Evolutionary conservation across 2,888 invertebrate genomes (phyloP).

Genomic region (Lordiphosa andalusiaca): DNA sequence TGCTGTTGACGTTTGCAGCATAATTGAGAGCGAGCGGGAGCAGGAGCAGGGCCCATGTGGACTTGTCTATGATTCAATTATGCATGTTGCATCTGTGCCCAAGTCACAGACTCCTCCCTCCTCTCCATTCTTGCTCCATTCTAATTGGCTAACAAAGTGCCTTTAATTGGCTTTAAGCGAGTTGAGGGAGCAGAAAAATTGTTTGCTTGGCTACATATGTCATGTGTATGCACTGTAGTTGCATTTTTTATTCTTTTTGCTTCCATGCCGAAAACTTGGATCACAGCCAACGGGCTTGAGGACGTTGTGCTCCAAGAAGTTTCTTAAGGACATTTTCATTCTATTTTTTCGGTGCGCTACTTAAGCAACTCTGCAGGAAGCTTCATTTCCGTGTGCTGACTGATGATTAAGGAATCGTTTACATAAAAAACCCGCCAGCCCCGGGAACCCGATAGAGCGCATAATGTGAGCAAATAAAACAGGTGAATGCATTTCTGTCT

Average conservation of each 20-base stretch:
- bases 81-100: slow-evolving; percentile 48
- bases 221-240: neutral
- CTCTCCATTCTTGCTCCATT: slow-evolving; percentile 25
- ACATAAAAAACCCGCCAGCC: neutral
- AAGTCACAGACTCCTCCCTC: slow-evolving; percentile 17
- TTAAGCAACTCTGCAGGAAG: slow-evolving; percentile 24
- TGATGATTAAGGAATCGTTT: slow-evolving; percentile 24
- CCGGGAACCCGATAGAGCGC: slow-evolving; percentile 55
- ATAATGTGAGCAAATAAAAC: slow-evolving; percentile 69
- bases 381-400: slow-evolving; percentile 31
- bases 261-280: too few relatives aligned
- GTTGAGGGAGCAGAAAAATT: slow-evolving; percentile 7
- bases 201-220: neutral
- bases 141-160: slow-evolving; percentile 66
- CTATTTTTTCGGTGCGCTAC: slow-evolving; percentile 12
- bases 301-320: slow-evolving; percentile 13
- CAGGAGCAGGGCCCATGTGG: neutral
- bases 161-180: slow-evolving; percentile 63
- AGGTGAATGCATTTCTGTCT: slow-evolving; percentile 50
- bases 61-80: slow-evolving; percentile 61
- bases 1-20: slow-evolving; percentile 66
- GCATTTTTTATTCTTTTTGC: too few relatives aligned
- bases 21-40: slow-evolving; percentile 56
- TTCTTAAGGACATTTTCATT: slow-evolving; percentile 5
- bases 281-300: neutral